These are phyloP conservation scores for Heterochromis multidens DNA, from an alignment of 2,113 vertebrate genomes.

Conservation along the genomic window DNA sequence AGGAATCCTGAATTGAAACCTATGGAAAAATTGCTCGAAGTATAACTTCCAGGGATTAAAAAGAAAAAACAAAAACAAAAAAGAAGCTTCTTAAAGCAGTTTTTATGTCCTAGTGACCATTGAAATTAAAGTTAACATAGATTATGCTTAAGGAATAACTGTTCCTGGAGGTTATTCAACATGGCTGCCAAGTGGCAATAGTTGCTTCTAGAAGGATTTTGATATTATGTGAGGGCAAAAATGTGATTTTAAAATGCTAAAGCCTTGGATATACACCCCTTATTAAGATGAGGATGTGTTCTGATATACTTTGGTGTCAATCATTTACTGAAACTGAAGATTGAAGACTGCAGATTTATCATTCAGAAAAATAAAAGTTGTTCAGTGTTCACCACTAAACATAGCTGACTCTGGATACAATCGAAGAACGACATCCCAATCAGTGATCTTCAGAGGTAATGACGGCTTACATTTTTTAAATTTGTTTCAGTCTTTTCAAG, in stretches of 20 bases:
- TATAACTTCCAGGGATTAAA: not conserved
- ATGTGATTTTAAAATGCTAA: not conserved
- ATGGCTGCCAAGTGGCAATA: too few relatives aligned
- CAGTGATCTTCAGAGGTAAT: not conserved
- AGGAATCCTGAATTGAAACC: too few relatives aligned
- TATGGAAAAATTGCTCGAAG: not conserved
- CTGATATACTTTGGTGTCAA: rapidly evolving
- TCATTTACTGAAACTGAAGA: not conserved
- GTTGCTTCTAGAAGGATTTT: not conserved
- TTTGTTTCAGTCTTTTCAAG: not conserved
- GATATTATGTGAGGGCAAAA: not conserved
- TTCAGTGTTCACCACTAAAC: not conserved
- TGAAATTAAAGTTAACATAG: too few relatives aligned
- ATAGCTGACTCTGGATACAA: not conserved
- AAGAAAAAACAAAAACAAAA: not conserved
- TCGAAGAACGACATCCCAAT: not conserved
- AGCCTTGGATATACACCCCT: not conserved
- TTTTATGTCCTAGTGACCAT: too few relatives aligned
- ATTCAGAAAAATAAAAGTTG: not conserved
- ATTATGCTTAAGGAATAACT: too few relatives aligned
- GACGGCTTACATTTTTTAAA: not conserved
- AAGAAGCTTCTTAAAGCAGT: too few relatives aligned
- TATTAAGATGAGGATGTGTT: not conserved
- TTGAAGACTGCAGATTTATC: not conserved
- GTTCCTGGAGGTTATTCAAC: too few relatives aligned